Conservation (phyloP, 2,888 invertebrate species). For the Atethmia centrago region DNA sequence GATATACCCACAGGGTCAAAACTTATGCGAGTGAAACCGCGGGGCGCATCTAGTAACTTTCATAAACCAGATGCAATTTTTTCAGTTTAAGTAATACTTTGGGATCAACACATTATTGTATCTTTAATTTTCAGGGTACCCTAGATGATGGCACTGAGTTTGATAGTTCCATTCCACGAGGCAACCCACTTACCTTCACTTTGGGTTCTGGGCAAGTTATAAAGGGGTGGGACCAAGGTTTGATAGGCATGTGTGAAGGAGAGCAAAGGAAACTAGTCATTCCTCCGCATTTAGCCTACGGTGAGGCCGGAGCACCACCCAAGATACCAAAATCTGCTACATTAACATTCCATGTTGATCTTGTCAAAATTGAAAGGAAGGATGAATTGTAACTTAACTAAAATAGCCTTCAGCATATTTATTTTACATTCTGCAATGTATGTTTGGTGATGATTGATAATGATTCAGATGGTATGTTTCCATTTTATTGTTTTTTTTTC, state of each 20-base stretch:
- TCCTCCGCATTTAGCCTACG: conserved; percentile 96
- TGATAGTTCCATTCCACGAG: conserved; percentile 94
- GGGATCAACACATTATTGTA: not conserved
- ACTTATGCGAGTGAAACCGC: no score
- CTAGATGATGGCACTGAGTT: conserved; percentile 96
- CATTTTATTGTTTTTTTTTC: not conserved
- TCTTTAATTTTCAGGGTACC: conserved; percentile 91
- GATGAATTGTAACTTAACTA: conserved; percentile 86
- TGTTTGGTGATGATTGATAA: conserved; percentile 5
- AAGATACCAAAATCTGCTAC: conserved; percentile 95
- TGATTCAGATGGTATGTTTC: conserved; percentile 23
- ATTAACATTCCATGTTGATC: conserved; percentile 95
- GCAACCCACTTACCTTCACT: conserved; percentile 94
- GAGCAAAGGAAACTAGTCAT: conserved; percentile 96
- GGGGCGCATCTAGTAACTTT: no score
- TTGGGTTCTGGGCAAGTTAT: conserved; percentile 96
- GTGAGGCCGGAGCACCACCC: conserved; percentile 94
- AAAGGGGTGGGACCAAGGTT: conserved; percentile 97
- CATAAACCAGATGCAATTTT: not conserved
- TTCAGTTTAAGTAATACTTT: not conserved
- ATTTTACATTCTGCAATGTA: conserved; percentile 9
- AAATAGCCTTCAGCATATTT: conserved; percentile 40
- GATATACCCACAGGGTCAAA: no score
- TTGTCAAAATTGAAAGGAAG: conserved; percentile 93
- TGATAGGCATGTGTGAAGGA: conserved; percentile 96